Conservation (phyloP, 2,113 vertebrate genomes). For the Chloebia gouldiae region DNA sequence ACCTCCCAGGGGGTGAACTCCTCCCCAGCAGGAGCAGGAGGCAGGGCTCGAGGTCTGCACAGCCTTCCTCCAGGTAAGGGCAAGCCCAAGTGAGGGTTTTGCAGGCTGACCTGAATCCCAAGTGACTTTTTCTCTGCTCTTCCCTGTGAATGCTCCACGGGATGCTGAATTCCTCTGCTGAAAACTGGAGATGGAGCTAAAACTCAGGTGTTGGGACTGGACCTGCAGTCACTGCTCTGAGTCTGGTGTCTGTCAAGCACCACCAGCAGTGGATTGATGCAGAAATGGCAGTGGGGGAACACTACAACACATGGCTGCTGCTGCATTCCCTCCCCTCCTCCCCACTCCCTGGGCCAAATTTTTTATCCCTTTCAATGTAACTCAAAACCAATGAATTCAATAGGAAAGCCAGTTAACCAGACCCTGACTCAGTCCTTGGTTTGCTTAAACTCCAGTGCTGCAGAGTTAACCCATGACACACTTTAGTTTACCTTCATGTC, state of each 20-base stretch:
- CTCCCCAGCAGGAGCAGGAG: not conserved
- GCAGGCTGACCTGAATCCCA: not conserved
- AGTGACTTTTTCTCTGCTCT: not conserved
- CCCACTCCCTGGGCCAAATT: not conserved
- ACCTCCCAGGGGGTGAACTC: not conserved
- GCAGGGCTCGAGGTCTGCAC: not conserved
- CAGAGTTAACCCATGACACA: not conserved
- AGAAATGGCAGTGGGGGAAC: not conserved
- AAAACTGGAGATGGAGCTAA: not conserved
- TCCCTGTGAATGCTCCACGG: not conserved
- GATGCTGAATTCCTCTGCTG: not conserved
- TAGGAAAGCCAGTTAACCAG: not conserved
- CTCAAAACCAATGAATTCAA: not conserved
- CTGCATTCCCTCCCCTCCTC: not conserved
- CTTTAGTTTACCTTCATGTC: not conserved
- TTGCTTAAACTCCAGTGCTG: not conserved
- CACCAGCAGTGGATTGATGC: accelerated
- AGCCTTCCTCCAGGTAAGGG: not conserved
- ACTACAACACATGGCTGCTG: not conserved
- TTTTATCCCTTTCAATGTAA: not conserved
- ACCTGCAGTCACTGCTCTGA: accelerated
- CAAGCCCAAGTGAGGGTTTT: not conserved
- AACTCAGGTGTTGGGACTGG: not conserved
- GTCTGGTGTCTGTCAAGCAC: not conserved
- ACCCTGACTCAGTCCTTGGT: not conserved